Base-by-base conservation (phyloP, 2,797 vertebrate species). In the Hybognathus amarus region DNA sequence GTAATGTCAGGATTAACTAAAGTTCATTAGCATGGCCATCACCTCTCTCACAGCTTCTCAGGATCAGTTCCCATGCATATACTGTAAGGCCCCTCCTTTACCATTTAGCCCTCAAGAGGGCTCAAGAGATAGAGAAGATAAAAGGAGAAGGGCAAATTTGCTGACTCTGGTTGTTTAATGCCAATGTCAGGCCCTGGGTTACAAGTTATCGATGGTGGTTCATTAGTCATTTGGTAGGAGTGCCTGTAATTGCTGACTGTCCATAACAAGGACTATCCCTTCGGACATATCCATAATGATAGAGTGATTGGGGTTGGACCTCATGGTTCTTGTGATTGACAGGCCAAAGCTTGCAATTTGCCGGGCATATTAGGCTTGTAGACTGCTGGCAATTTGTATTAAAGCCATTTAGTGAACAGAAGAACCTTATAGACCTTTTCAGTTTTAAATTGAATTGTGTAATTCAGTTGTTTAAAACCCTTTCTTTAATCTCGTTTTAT, bases 141-240 rank as follows among this genome's bases (percentile, higher is more conserved):
- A 85, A 84, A 69, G 78, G 42, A 63, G 33, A 56, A 79, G 75
- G 82, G 22, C 24, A 77, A 85, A 89, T 74, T 79, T 91, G 92
- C 93, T 92, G 93, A 92, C 76, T 45, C 80, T 78, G 87, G 89
- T 87, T 91, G 92, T 92, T 91, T 91, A 93, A 92, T 91, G 88
- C 91, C 87, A 84, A 84, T 77, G 88, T 91, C 89, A 88, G 86
- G 90, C 88, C 85, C 88, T 89, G 87, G 66, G 83, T 86, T 88
- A 89, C 84, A 82, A 86, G 83, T 91, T 92, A 94, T 93, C 91
- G 93, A 94, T 93, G 87, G 77, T 82, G 89, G 85, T 91, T 95
- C 92, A 92, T 93, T 91, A 90, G 87, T 92, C 89, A 92, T 93
- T 92, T 91, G 89, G 54, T 86, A 88, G 83, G 91, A 92, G 90